Percentiles rank a stretch among this genome's conserved stretches.
Conservation (phyloP, 2,113 vertebrate genomes). For the Myocastor coypus region DNA sequence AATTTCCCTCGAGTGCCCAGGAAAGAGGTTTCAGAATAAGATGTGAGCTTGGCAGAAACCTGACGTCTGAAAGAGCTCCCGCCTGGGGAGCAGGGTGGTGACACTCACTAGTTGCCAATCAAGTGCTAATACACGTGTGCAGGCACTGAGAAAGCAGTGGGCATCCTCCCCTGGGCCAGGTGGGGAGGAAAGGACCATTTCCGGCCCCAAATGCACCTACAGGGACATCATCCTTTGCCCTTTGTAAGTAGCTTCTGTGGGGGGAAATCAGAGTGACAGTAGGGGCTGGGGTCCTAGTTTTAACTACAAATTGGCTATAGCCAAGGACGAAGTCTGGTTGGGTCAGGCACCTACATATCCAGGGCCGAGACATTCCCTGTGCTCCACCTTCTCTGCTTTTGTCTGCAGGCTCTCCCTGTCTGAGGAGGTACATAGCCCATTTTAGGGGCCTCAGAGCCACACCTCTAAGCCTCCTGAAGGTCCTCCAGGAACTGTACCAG, state of each 20-base stretch:
- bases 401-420: not conserved
- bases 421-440: not conserved
- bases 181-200: too few species aligned
- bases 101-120: constrained; percentile 49
- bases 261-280: accelerated
- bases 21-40: constrained; percentile 51
- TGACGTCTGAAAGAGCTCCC: not conserved
- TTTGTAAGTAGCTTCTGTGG: not conserved
- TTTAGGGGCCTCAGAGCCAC: not conserved
- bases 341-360: accelerated
- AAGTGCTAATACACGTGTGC: accelerated
- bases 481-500: accelerated
- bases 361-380: accelerated
- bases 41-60: not conserved
- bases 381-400: accelerated
- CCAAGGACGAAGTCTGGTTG: accelerated
- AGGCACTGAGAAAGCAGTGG: not conserved
- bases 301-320: not conserved
- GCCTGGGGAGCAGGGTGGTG: not conserved
- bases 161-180: accelerated
- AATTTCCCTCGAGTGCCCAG: constrained; percentile 68
- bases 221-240: accelerated
- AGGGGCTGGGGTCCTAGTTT: too few species aligned
- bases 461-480: accelerated
- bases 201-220: accelerated